Evolutionary conservation across 2,797 vertebrate genomes (phyloP).

Genomic region (Gymnodraco acuticeps): DNA sequence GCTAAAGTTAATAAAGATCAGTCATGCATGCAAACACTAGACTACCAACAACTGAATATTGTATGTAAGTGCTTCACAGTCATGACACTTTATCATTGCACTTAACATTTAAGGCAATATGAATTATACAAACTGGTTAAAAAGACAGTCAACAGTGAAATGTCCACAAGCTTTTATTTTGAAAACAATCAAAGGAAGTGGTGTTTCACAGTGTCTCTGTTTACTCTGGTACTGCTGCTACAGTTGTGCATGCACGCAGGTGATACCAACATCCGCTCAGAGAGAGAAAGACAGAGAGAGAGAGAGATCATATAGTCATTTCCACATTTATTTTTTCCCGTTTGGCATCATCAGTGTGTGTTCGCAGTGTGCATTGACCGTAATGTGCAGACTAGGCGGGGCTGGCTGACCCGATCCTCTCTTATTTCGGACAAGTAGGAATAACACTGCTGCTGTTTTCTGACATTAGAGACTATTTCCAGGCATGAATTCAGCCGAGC

Average conservation of each 20-base stretch:
- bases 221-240: slow-evolving; percentile 22
- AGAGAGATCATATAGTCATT: slow-evolving; percentile 5
- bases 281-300: neutral
- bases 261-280: slow-evolving; percentile 55
- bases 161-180: slow-evolving; percentile 22
- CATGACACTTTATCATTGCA: neutral
- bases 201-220: accelerated
- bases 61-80: too few relatives aligned
- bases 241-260: slow-evolving; percentile 49
- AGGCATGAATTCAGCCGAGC: slow-evolving; percentile 93
- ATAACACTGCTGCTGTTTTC: slow-evolving; percentile 4
- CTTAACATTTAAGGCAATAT: neutral
- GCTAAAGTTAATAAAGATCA: neutral
- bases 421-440: slow-evolving; percentile 23
- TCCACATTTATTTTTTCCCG: slow-evolving; percentile 19
- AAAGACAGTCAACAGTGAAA: neutral
- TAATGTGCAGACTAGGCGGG: slow-evolving; percentile 22
- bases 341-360: neutral
- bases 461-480: neutral
- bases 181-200: slow-evolving; percentile 21
- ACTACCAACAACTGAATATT: too few relatives aligned
- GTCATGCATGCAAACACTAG: neutral
- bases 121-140: too few relatives aligned
- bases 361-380: neutral
- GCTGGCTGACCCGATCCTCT: slow-evolving; percentile 30